These are phyloP conservation scores for Heliconius himera DNA, from an alignment of 1,140 invertebrate genomes.

Conservation along the genomic window DNA sequence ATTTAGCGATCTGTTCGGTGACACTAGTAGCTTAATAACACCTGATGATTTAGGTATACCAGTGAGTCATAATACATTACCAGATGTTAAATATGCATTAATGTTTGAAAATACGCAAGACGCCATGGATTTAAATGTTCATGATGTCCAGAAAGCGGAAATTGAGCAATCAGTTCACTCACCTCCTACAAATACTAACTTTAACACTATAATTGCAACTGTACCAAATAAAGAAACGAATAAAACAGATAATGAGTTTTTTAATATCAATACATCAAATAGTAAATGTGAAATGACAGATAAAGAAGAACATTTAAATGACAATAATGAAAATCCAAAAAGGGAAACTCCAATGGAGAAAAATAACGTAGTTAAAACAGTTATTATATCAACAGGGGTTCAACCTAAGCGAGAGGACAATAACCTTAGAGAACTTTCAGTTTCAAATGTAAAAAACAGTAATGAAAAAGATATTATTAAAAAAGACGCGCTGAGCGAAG, in stretches of 20 bases:
- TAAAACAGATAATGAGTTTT: background rate
- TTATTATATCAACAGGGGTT: conserved; percentile 61
- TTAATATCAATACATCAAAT: background rate
- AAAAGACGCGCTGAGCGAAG: background rate
- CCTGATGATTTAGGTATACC: conserved; percentile 67
- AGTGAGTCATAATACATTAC: conserved; percentile 17
- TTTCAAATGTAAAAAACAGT: background rate
- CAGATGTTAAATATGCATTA: conserved; percentile 47
- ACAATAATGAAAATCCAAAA: conserved; percentile 10
- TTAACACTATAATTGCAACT: background rate
- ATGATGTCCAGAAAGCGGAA: conserved; percentile 37
- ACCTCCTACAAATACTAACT: background rate
- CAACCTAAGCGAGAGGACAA: background rate
- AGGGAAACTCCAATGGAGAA: background rate
- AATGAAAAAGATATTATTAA: background rate
- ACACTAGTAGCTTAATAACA: conserved; percentile 70
- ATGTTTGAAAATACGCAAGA: conserved; percentile 68
- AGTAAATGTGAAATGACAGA: background rate
- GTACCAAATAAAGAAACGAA: background rate
- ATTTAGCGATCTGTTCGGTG: conserved; percentile 71
- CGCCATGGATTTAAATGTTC: conserved; percentile 52
- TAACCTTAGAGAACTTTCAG: background rate
- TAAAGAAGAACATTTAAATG: conserved; percentile 13
- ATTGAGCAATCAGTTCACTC: background rate
- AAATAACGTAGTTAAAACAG: conserved; percentile 48